Conservation (phyloP, 2,888 invertebrate species). For the Drosophila nigritarsus region DNA sequence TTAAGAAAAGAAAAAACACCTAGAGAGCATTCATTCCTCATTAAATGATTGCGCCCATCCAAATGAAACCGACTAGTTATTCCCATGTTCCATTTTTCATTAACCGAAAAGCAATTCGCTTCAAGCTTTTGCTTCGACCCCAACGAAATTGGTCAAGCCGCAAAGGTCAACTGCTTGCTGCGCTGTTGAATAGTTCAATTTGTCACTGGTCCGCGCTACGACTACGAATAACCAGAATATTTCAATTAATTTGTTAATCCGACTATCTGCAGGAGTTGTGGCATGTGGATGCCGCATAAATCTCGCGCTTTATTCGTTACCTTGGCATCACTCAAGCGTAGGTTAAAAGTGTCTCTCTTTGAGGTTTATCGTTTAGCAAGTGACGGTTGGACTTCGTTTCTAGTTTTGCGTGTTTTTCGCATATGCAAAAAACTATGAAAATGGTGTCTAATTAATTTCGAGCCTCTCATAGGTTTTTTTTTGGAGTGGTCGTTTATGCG, state of each 20-base stretch:
- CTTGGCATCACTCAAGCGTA: conserved; percentile 48
- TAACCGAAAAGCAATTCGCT: conserved; percentile 40
- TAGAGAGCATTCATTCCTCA: conserved; percentile 27
- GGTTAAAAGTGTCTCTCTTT: conserved; percentile 3
- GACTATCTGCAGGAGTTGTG: conserved; percentile 17
- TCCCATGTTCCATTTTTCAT: conserved; percentile 77
- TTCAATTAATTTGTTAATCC: conserved; percentile 39
- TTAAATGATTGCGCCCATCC: conserved; percentile 50
- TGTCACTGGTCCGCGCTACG: conserved; percentile 48
- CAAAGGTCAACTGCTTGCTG: conserved; percentile 52
- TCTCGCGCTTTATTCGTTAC: conserved; percentile 49
- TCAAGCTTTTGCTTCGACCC: conserved; percentile 23
- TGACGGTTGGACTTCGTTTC: conserved; percentile 38
- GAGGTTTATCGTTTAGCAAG: conserved; percentile 37
- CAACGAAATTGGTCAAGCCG: conserved; percentile 52
- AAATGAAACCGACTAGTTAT: conserved; percentile 44
- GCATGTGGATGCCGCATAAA: conserved; percentile 64
- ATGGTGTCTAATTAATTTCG: conserved; percentile 67
- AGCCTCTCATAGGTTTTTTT: conserved; percentile 24
- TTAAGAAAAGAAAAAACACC: conserved; percentile 25
- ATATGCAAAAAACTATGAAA: conserved; percentile 63
- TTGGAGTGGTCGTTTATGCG: conserved; percentile 53
- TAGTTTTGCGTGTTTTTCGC: conserved; percentile 62
- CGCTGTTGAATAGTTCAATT: conserved; percentile 47
- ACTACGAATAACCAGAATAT: conserved; percentile 20